Evolutionary conservation across 1,140 invertebrate species (phyloP).

Genomic region (Pomacea maculata): DNA sequence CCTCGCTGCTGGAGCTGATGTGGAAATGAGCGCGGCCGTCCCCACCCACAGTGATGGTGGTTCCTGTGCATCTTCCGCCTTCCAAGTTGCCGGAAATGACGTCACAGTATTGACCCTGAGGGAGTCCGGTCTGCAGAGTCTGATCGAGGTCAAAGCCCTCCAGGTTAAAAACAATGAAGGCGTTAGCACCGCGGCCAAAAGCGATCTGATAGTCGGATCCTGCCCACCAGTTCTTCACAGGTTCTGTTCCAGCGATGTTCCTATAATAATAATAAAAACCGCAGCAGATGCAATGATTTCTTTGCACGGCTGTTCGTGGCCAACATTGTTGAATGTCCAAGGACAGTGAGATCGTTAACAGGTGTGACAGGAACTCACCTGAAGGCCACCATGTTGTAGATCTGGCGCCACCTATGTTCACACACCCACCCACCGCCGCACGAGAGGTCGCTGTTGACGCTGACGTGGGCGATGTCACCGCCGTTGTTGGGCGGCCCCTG

Average conservation of each 20-base stretch:
- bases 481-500: conserved; percentile 63
- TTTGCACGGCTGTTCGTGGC: no score
- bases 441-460: conserved; percentile 43
- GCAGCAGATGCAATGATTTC: no score
- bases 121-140: conserved; percentile 77
- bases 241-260: conserved; percentile 32
- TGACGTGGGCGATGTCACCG: conserved; percentile 73
- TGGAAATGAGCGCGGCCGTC: conserved; percentile 74
- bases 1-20: conserved; percentile 71
- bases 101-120: conserved; percentile 85
- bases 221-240: conserved; percentile 52
- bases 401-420: conserved; percentile 85
- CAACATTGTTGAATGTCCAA: no score
- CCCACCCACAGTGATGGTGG: conserved; percentile 73
- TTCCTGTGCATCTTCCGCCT: conserved; percentile 76
- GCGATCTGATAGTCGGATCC: conserved; percentile 53
- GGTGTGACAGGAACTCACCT: conserved; percentile 69
- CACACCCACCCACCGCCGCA: conserved; percentile 86
- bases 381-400: conserved; percentile 75
- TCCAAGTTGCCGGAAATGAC: conserved; percentile 79
- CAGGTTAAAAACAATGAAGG: conserved; percentile 55
- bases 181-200: conserved; percentile 48
- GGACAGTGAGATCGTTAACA: no score
- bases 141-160: conserved; percentile 37
- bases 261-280: neutral